Percentiles rank a stretch among this genome's conserved stretches.
These are phyloP conservation scores for Andrena marginata DNA, from an alignment of 2,888 invertebrate species.

Conservation along the genomic window DNA sequence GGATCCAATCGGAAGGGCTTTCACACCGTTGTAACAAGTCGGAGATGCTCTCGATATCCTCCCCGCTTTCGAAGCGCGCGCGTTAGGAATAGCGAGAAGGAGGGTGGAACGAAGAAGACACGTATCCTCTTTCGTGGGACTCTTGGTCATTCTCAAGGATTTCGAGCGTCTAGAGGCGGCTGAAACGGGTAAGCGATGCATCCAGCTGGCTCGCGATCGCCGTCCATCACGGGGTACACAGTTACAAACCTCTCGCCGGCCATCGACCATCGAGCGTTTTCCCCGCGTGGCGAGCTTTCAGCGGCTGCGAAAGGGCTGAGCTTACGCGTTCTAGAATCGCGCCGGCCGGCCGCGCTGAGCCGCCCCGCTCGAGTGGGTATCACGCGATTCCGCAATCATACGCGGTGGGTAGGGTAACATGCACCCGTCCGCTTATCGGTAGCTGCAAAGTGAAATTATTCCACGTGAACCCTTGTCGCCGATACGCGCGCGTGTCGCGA, in stretches of 20 bases:
- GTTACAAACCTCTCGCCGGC: background rate
- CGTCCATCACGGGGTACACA: background rate
- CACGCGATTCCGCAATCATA: conserved; percentile 83
- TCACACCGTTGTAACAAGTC: background rate
- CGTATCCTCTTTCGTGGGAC: no score
- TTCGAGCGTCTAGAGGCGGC: background rate
- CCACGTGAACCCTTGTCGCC: conserved; percentile 76
- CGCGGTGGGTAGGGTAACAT: conserved; percentile 75
- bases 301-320: conserved; percentile 57
- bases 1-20: conserved; percentile 9
- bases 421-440: conserved; percentile 79
- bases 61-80: background rate
- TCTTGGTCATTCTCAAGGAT: no score
- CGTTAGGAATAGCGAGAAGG: no score
- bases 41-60: conserved; percentile 4
- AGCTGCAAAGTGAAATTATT: conserved; percentile 83
- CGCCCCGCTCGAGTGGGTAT: conserved; percentile 30
- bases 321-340: conserved; percentile 36
- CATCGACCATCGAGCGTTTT: background rate
- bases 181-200: background rate
- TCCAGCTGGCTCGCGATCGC: background rate
- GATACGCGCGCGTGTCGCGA: conserved; percentile 64
- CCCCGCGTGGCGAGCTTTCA: conserved; percentile 16
- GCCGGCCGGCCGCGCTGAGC: background rate
- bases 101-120: no score